Evolutionary conservation across 2,113 vertebrate genomes (phyloP).

Genomic region (Anthoscopus minutus): DNA sequence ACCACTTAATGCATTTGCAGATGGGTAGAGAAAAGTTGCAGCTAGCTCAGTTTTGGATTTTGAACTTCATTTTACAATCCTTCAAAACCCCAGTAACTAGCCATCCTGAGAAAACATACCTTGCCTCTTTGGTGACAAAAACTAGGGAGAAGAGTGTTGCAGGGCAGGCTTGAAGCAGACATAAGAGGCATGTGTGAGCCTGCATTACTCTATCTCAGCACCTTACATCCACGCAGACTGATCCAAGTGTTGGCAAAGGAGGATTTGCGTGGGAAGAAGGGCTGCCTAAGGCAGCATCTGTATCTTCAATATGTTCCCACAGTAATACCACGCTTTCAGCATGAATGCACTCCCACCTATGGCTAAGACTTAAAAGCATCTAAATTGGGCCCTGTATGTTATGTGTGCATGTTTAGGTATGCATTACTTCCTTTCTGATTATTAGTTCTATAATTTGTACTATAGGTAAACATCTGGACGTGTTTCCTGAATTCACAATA

Average conservation of each 20-base stretch:
- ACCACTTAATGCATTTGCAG: background rate
- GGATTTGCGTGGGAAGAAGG: background rate
- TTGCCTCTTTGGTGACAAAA: background rate
- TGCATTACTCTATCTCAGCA: background rate
- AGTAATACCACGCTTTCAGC: background rate
- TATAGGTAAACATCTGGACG: background rate
- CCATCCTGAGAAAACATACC: background rate
- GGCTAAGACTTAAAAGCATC: background rate
- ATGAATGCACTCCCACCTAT: conserved; percentile 1
- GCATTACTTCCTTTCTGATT: background rate
- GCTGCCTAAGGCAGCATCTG: conserved; percentile 47
- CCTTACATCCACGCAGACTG: background rate
- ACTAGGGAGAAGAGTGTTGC: background rate
- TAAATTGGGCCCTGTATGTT: background rate
- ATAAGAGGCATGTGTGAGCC: background rate
- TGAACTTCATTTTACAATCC: background rate
- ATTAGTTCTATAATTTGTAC: background rate
- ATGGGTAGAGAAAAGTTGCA: background rate
- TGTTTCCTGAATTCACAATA: background rate
- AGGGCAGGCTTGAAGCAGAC: background rate
- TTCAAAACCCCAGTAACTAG: background rate
- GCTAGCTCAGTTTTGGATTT: background rate
- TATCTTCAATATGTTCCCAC: conserved; percentile 28
- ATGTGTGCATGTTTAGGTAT: background rate
- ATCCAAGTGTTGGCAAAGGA: conserved; percentile 37